Percentiles rank a stretch among this genome's conserved stretches.
These are phyloP conservation scores for Apamea sordens DNA, from an alignment of 2,888 invertebrate species.

Conservation along the genomic window DNA sequence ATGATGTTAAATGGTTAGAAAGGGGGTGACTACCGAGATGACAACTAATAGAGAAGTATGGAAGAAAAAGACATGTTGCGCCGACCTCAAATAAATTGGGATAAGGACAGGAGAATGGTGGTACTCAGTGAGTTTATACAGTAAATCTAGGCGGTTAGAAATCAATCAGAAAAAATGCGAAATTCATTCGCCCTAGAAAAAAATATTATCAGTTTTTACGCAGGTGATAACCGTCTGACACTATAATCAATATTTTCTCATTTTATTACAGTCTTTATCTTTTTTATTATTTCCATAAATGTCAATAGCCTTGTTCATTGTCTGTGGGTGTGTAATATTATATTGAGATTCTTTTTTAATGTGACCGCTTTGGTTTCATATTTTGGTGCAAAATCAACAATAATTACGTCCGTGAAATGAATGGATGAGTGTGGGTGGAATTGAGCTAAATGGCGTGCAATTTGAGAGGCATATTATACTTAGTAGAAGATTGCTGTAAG, in stretches of 20 bases:
- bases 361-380: conserved; percentile 4
- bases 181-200: not conserved
- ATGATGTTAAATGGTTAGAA: no score
- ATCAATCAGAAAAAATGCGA: conserved; percentile 3
- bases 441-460: not conserved
- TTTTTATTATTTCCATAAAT: conserved; percentile 45
- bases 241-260: conserved; percentile 30
- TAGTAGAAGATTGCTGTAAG: no score
- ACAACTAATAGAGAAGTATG: no score
- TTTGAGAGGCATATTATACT: not conserved
- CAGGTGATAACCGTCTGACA: conserved; percentile 24
- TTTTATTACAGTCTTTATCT: conserved; percentile 36
- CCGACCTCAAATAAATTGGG: no score
- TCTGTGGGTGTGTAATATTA: conserved; percentile 32
- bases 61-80: no score
- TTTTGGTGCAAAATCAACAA: not conserved
- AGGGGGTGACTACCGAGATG: no score
- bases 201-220: conserved; percentile 7
- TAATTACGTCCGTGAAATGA: not conserved
- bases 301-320: conserved; percentile 27
- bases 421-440: not conserved
- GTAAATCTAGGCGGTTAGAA: not conserved
- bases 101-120: no score
- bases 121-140: no score
- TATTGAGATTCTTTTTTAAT: conserved; percentile 21